Evolutionary conservation across 37 sponge, comb jelly and placozoan species (phyloP).

Genomic region (Beroe forskalii): DNA sequence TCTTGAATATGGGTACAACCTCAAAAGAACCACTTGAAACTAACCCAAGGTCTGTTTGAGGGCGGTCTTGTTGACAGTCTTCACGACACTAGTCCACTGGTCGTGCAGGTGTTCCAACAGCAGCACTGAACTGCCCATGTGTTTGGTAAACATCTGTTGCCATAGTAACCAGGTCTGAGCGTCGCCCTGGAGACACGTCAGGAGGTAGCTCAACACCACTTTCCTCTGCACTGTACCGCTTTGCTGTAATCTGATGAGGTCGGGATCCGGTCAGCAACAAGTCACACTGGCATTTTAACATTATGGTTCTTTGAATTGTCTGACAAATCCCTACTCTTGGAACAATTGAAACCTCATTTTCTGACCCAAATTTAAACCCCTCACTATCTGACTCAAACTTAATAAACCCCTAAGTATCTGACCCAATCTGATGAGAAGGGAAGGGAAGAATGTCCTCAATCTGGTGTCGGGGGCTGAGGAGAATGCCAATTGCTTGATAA

Average conservation of each 20-base stretch:
- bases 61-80: background rate
- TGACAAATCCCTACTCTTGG: too few species aligned
- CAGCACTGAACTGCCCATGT: background rate
- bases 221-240: background rate
- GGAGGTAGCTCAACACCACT: background rate
- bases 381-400: too few species aligned
- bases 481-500: slow-evolving; percentile 7
- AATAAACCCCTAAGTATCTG: too few species aligned
- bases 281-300: too few species aligned
- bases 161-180: slow-evolving; percentile 39
- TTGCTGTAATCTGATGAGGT: background rate
- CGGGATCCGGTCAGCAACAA: too few species aligned
- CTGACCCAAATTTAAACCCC: too few species aligned
- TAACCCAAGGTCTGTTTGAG: slow-evolving; percentile 42
- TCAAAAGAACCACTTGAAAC: too few species aligned
- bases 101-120: slow-evolving; percentile 60
- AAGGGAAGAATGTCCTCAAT: slow-evolving; percentile 51
- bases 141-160: slow-evolving; percentile 47
- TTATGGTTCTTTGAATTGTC: too few species aligned
- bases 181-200: slow-evolving; percentile 34
- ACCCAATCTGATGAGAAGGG: slow-evolving; percentile 34
- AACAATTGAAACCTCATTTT: too few species aligned
- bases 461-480: background rate
- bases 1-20: too few species aligned
- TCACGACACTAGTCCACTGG: background rate